A percentile compares a stretch with the other conserved stretches of the same genome.
Conservation (phyloP, 2,888 invertebrate species). For the Drosophila rellima region DNA sequence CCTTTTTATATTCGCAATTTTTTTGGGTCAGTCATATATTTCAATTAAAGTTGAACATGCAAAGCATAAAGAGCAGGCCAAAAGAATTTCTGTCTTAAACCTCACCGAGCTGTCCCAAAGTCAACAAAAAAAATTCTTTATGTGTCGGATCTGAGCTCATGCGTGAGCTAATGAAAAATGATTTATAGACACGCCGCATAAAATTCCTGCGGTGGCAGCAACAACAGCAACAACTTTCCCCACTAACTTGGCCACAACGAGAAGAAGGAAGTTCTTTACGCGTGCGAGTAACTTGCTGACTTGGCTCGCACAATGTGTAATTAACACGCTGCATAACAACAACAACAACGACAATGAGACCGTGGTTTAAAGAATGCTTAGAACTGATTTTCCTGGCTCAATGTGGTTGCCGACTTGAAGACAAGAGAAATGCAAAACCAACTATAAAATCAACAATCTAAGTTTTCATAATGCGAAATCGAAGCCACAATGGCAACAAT, state of each 20-base stretch:
- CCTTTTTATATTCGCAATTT: conserved; percentile 10
- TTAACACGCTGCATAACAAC: conserved; percentile 65
- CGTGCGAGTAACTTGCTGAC: conserved; percentile 60
- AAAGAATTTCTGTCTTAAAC: conserved; percentile 34
- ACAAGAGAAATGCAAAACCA: conserved; percentile 55
- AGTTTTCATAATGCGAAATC: conserved; percentile 68
- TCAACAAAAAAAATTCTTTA: conserved; percentile 29
- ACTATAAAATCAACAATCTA: conserved; percentile 32
- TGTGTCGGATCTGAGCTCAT: conserved; percentile 47
- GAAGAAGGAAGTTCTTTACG: conserved; percentile 39
- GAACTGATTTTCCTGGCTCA: conserved; percentile 63
- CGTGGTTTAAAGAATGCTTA: conserved; percentile 56
- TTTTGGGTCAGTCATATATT: conserved; percentile 64
- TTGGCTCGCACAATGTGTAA: conserved; percentile 59
- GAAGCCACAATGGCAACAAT: conserved; percentile 56
- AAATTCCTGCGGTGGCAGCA: conserved; percentile 42
- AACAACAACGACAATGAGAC: conserved; percentile 29
- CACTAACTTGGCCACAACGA: conserved; percentile 33
- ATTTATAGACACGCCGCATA: conserved; percentile 64
- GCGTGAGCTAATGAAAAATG: conserved; percentile 73
- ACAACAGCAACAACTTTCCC: conserved; percentile 22
- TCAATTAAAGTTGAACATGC: conserved; percentile 75
- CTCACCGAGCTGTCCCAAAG: conserved; percentile 28
- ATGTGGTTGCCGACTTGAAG: conserved; percentile 69
- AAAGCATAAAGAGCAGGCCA: conserved; percentile 49